Conservation (phyloP, 2,797 vertebrate genomes). For the Emydoidea blandingii region DNA sequence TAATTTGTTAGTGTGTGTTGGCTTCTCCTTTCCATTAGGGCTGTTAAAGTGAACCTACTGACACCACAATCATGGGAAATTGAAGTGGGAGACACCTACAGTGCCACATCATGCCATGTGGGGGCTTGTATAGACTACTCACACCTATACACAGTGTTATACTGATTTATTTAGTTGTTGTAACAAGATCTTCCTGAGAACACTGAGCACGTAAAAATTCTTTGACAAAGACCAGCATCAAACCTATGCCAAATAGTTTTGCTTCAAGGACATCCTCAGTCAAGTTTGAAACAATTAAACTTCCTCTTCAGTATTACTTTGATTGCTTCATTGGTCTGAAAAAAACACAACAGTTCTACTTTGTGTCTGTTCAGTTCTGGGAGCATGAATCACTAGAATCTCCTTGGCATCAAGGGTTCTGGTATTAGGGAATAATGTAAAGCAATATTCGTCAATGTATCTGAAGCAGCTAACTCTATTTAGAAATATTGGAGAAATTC, state of each 20-base stretch:
- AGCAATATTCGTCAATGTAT: not conserved
- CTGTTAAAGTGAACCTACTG: too few relatives aligned
- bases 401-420: not conserved
- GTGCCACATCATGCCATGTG: too few relatives aligned
- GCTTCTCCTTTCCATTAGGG: too few relatives aligned
- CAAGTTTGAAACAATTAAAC: not conserved
- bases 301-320: not conserved
- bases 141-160: accelerated
- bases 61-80: too few relatives aligned
- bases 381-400: constrained; percentile 10
- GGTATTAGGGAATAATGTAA: not conserved
- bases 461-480: not conserved
- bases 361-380: not conserved
- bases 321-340: not conserved
- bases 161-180: accelerated
- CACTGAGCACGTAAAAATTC: not conserved
- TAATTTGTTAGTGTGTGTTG: too few relatives aligned
- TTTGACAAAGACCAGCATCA: not conserved
- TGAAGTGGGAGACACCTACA: too few relatives aligned
- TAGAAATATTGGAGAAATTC: constrained; percentile 11
- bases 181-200: not conserved
- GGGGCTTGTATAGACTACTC: not conserved
- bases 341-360: not conserved
- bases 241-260: not conserved
- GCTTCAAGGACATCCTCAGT: not conserved